These are phyloP conservation scores for Ciconia stormi DNA, from an alignment of 2,113 vertebrate genomes.

Conservation along the genomic window DNA sequence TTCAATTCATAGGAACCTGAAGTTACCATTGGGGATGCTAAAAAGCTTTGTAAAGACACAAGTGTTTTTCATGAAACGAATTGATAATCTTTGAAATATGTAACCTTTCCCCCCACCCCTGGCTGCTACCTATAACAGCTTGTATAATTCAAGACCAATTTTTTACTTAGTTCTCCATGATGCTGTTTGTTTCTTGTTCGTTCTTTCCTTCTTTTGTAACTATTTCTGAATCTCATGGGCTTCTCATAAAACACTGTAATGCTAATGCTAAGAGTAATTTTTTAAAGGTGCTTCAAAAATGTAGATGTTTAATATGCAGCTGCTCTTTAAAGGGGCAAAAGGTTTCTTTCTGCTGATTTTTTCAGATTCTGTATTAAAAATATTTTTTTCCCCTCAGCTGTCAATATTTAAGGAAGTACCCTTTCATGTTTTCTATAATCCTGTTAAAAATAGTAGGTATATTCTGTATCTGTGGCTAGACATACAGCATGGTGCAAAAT, in stretches of 20 bases:
- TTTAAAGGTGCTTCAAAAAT: conserved; percentile 1
- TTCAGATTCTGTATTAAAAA: background rate
- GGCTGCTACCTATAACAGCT: background rate
- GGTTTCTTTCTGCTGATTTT: conserved; percentile 15
- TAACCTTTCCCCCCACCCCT: background rate
- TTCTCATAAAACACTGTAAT: conserved; percentile 3
- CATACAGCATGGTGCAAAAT: background rate
- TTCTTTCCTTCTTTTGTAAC: background rate
- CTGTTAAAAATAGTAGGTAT: conserved; percentile 12
- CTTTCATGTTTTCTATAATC: conserved; percentile 11
- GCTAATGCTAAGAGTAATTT: background rate
- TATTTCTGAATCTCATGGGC: background rate
- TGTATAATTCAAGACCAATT: background rate
- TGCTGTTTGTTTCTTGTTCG: background rate
- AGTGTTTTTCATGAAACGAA: background rate
- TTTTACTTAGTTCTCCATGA: background rate
- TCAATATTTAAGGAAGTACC: conserved; percentile 15
- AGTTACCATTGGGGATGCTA: background rate
- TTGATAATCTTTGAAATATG: background rate
- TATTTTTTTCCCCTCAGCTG: background rate
- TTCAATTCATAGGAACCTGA: background rate
- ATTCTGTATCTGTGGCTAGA: background rate
- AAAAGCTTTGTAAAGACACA: background rate
- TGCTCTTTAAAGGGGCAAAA: conserved; percentile 36
- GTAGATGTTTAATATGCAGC: conserved; percentile 32